Conservation (phyloP, 2,888 invertebrate species). For the Lasiommata megera region DNA sequence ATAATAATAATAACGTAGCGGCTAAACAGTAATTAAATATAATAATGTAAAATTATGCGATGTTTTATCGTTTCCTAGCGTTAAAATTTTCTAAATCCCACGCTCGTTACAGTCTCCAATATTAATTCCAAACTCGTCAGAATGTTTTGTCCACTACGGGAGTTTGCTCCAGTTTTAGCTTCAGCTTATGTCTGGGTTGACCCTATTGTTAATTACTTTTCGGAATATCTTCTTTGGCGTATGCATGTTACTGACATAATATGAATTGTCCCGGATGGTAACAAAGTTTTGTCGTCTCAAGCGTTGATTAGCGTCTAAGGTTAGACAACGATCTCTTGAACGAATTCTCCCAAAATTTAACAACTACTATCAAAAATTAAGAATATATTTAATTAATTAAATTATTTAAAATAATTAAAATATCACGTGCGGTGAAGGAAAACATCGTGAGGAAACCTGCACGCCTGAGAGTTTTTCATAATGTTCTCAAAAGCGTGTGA, state of each 20-base stretch:
- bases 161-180: constrained; percentile 17
- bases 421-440: too few relatives aligned
- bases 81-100: constrained; percentile 14
- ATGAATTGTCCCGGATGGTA: not conserved
- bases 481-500: too few relatives aligned
- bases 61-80: not conserved
- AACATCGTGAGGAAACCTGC: too few relatives aligned
- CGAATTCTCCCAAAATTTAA: too few relatives aligned
- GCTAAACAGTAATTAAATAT: not conserved
- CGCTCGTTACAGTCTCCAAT: constrained; percentile 9
- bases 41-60: not conserved
- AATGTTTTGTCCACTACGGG: constrained; percentile 22
- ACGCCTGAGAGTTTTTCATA: too few relatives aligned
- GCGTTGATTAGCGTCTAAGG: too few relatives aligned
- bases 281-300: too few relatives aligned
- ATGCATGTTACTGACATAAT: not conserved
- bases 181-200: constrained; percentile 8
- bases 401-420: too few relatives aligned
- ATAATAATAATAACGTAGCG: not conserved
- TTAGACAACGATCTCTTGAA: too few relatives aligned
- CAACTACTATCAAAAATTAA: too few relatives aligned
- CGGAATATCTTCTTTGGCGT: not conserved
- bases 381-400: too few relatives aligned
- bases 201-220: constrained; percentile 13
- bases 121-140: constrained; percentile 27